These are phyloP conservation scores for Asarcornis scutulata DNA, from an alignment of 2,113 vertebrate genomes.

Conservation along the genomic window DNA sequence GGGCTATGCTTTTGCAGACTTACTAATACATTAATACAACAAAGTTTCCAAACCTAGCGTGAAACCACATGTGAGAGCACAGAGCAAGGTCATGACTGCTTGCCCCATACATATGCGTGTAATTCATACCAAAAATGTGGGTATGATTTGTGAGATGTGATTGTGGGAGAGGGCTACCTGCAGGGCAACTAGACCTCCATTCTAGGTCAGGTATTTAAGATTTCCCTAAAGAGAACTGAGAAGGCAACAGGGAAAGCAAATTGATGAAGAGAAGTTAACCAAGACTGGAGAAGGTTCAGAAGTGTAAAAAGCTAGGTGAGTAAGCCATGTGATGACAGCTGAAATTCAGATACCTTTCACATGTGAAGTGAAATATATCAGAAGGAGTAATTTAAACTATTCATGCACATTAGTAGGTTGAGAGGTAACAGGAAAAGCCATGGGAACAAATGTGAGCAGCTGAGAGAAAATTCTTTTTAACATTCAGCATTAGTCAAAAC, in stretches of 20 bases:
- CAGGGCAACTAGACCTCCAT: not conserved
- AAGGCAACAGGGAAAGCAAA: no score
- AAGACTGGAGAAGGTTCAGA: not conserved
- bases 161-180: not conserved
- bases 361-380: not conserved
- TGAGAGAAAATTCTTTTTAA: not conserved
- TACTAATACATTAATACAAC: rapidly evolving
- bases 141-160: not conserved
- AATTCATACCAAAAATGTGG: not conserved
- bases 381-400: not conserved
- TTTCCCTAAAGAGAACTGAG: not conserved
- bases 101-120: rapidly evolving
- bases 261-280: not conserved
- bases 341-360: not conserved
- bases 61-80: not conserved
- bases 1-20: not conserved
- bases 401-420: not conserved
- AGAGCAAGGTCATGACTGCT: not conserved
- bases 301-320: not conserved
- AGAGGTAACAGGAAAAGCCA: not conserved
- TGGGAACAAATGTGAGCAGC: not conserved
- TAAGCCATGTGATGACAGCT: not conserved
- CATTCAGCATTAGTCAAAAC: not conserved
- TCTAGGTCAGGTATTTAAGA: not conserved
- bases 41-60: not conserved